Percentiles rank a stretch among this genome's conserved stretches.
These are phyloP conservation scores for Ditylenchus dipsaci DNA, from an alignment of 1,140 invertebrate species.

Conservation along the genomic window DNA sequence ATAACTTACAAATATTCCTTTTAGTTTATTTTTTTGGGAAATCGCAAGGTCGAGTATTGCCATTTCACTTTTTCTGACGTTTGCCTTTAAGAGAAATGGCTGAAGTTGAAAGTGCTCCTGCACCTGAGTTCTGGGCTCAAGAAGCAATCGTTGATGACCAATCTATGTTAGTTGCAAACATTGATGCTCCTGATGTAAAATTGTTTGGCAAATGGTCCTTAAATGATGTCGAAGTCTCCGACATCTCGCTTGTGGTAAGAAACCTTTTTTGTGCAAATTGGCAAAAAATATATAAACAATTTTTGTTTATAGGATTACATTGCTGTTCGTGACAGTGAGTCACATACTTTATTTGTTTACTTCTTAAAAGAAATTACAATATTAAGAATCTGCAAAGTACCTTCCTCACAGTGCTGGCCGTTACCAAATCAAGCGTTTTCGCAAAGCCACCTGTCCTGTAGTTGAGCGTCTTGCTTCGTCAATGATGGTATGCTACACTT, in stretches of 20 bases:
- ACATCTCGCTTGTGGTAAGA: slow-evolving; percentile 86
- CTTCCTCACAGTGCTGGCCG: slow-evolving; percentile 94
- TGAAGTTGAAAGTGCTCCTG: neutral
- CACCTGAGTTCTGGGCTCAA: neutral
- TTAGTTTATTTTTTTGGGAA: too few relatives aligned
- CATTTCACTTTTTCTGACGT: too few relatives aligned
- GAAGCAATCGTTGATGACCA: neutral
- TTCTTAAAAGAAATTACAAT: too few relatives aligned
- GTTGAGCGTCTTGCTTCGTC: slow-evolving; percentile 95
- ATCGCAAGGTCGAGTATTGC: too few relatives aligned
- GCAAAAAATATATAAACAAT: neutral
- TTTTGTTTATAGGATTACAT: slow-evolving; percentile 81
- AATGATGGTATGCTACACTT: too few relatives aligned
- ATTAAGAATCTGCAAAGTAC: slow-evolving; percentile 96
- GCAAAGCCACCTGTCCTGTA: slow-evolving; percentile 98
- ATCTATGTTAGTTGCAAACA: neutral
- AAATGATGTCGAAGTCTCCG: slow-evolving; percentile 92
- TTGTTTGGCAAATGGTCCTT: slow-evolving; percentile 95
- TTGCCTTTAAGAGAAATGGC: too few relatives aligned
- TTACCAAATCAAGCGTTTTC: slow-evolving; percentile 96
- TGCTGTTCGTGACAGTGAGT: slow-evolving; percentile 79
- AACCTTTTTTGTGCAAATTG: too few relatives aligned
- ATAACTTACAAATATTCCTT: too few relatives aligned
- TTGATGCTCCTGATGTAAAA: slow-evolving; percentile 75
- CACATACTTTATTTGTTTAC: too few relatives aligned